These are phyloP conservation scores for Amazonetta brasiliensis DNA, from an alignment of 2,797 vertebrate genomes.

Conservation along the genomic window DNA sequence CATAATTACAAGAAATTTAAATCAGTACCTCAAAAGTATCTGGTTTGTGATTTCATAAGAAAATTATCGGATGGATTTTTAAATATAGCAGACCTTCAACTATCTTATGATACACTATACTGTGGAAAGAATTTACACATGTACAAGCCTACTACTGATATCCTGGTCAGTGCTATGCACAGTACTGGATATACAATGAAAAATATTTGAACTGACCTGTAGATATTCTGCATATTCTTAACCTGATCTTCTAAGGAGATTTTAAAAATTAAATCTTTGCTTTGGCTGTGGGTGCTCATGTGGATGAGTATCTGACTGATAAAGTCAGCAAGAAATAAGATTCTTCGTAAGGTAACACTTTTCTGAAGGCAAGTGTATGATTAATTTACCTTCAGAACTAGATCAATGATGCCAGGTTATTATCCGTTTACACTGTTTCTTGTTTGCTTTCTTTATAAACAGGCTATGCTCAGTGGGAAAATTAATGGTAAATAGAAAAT, in stretches of 20 bases:
- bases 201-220: slow-evolving; percentile 14
- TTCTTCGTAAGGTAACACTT: not conserved
- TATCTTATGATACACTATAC: not conserved
- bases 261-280: slow-evolving; percentile 57
- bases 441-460: slow-evolving; percentile 25
- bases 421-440: not conserved
- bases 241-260: not conserved
- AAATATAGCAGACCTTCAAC: not conserved
- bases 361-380: not conserved
- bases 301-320: not conserved
- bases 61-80: not conserved
- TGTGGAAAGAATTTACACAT: not conserved
- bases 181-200: not conserved
- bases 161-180: slow-evolving; percentile 56
- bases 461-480: not conserved
- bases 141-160: not conserved
- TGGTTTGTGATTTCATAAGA: not conserved
- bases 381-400: slow-evolving; percentile 40
- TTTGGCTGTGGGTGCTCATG: not conserved
- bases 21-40: not conserved
- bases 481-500: slow-evolving; percentile 46
- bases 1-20: not conserved
- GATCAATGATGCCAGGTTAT: not conserved
- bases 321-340: not conserved
- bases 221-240: not conserved